Evolutionary conservation across 1,140 invertebrate species (phyloP).

Genomic region (Scaptomyza pallida): DNA sequence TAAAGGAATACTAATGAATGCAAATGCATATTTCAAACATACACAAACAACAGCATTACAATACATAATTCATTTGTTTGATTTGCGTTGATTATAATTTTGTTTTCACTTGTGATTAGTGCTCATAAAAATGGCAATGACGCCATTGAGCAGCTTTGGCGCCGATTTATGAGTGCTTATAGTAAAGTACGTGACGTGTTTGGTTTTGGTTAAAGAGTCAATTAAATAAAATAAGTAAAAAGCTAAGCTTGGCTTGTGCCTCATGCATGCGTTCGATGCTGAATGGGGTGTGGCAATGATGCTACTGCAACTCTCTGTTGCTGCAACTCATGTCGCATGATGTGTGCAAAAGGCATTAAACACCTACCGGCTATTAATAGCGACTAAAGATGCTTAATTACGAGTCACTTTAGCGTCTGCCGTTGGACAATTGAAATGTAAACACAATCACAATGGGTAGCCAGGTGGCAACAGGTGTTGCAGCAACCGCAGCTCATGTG

Average conservation of each 20-base stretch:
- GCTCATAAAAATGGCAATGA: constrained; percentile 25
- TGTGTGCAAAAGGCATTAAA: constrained; percentile 63
- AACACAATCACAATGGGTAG: constrained; percentile 37
- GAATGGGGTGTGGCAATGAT: constrained; percentile 31
- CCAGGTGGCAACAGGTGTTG: constrained; percentile 65
- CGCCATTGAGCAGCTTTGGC: constrained; percentile 11
- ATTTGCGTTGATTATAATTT: constrained; percentile 42
- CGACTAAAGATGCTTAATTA: constrained; percentile 65
- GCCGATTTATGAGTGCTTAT: constrained; percentile 15
- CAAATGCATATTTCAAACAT: constrained; percentile 34
- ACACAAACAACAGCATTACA: constrained; percentile 34
- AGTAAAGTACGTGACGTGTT: constrained; percentile 56
- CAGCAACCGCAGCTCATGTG: constrained; percentile 32
- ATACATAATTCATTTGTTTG: constrained; percentile 73
- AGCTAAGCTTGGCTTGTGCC: constrained; percentile 51
- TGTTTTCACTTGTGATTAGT: constrained; percentile 61
- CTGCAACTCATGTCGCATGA: constrained; percentile 63
- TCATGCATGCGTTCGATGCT: constrained; percentile 27
- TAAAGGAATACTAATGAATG: constrained; percentile 53
- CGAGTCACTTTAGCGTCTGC: constrained; percentile 31
- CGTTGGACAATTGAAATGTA: constrained; percentile 69
- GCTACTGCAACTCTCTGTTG: constrained; percentile 22
- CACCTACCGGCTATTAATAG: constrained; percentile 70
- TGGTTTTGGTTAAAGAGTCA: constrained; percentile 50
- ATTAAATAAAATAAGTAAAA: constrained; percentile 76